Evolutionary conservation across 1,140 invertebrate species (phyloP).

Genomic region (Caerostris darwini): DNA sequence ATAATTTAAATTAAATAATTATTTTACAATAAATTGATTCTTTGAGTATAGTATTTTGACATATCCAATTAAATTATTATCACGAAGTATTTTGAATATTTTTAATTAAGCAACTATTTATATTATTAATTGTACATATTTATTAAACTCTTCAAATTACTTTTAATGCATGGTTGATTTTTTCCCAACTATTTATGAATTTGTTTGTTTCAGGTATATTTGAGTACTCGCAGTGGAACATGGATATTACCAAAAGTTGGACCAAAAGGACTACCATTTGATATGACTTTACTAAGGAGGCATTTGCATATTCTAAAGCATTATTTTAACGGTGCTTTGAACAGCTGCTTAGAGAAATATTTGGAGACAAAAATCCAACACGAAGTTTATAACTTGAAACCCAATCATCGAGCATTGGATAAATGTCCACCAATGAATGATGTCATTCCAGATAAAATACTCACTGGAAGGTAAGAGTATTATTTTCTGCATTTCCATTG

Average conservation of each 20-base stretch:
- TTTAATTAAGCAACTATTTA: too few species aligned
- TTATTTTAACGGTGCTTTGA: conserved; percentile 46
- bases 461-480: conserved; percentile 81
- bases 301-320: background rate
- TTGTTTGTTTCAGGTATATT: conserved; percentile 80
- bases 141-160: too few species aligned
- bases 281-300: conserved; percentile 55
- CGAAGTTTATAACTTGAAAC: conserved; percentile 82
- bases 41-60: too few species aligned
- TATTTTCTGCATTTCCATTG: too few species aligned
- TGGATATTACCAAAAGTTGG: conserved; percentile 82
- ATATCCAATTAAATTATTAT: too few species aligned
- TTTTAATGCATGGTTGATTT: too few species aligned
- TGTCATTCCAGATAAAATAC: conserved; percentile 83
- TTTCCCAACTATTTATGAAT: background rate
- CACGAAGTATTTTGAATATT: too few species aligned
- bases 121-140: too few species aligned
- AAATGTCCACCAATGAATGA: conserved; percentile 85
- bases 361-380: conserved; percentile 82
- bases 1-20: too few species aligned
- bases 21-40: too few species aligned
- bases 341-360: conserved; percentile 60
- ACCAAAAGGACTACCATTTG: conserved; percentile 80
- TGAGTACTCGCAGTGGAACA: conserved; percentile 82
- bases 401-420: conserved; percentile 81